Base-by-base conservation (phyloP, 2,113 vertebrate species). In the Mesitornis unicolor region DNA sequence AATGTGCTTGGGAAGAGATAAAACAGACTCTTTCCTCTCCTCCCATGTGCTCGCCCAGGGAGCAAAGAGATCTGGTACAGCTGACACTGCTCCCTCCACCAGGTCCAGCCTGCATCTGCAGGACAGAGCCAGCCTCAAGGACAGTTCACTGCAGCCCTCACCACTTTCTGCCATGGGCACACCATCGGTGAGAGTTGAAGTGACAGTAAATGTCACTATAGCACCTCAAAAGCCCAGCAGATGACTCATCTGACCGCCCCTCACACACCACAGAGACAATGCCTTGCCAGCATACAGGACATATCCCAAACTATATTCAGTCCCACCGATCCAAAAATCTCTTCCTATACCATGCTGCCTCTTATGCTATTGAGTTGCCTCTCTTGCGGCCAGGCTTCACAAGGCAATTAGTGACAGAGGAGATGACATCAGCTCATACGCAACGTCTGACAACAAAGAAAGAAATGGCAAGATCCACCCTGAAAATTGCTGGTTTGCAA, bases 1-100 rank as follows among this genome's bases (percentile, higher is more conserved):
- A 48, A 48, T 7, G 11, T 68, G 43, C 70, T 54, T 48, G 54
- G 54, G 45, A 69, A 70, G 25, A 70, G 19, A 26, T 17, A 31
- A 11, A 77, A 74, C 7, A 40, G 6, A 9, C 8, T 31, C 35
- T 35, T 43, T 82, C 64, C 25, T 56, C 53, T 84, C 22, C 74
- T 48, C 21, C 50, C 8, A 1, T 31, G 25, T 0, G 1, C 43
- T 51, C 43, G 53, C 33, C 14, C 4, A 1, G 33, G 40, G 33
- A 87, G 42, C 17, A 42, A 14, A 79, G 33, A 31, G 22, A 38
- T 60, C 33, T n/a, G 16, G 40, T 38, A 60, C 78, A 45, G 33
- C 40, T 65, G 63, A 36, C 51, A 31, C 17, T 0, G 0, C 51
- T 48, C 50, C 38, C 38, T 57, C 22, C 50, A 74, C 16, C 60